Percentiles rank a stretch among this genome's conserved stretches.
Evolutionary conservation across 1,140 invertebrate genomes (phyloP).

Genomic region (Epicauta chinensis): DNA sequence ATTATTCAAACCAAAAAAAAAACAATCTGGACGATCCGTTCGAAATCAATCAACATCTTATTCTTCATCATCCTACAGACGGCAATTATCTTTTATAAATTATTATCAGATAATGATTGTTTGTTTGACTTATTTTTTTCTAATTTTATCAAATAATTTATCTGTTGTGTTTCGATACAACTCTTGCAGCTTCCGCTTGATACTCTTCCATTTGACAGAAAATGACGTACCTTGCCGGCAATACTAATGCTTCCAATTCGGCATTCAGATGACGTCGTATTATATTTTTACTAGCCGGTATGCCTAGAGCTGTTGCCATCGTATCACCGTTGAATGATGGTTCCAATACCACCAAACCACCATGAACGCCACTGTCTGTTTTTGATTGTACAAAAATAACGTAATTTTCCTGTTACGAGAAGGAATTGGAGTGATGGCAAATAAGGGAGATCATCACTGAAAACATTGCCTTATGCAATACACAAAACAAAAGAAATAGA

Average conservation of each 20-base stretch:
- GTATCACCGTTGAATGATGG: constrained; percentile 90
- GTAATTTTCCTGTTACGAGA: not conserved
- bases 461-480: no score
- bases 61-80: no score
- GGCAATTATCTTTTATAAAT: constrained; percentile 1
- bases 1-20: no score
- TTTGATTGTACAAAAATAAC: not conserved
- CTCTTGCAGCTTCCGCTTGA: constrained; percentile 54
- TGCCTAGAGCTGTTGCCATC: constrained; percentile 87
- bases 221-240: constrained; percentile 84
- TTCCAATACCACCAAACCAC: constrained; percentile 85
- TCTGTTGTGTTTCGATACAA: constrained; percentile 41
- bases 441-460: no score
- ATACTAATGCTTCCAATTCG: constrained; percentile 82
- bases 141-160: no score
- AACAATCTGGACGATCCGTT: no score
- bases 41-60: no score
- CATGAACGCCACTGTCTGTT: constrained; percentile 86
- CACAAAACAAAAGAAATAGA: no score
- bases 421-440: not conserved
- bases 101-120: constrained; percentile 22
- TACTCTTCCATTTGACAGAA: constrained; percentile 72
- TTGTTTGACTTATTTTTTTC: no score
- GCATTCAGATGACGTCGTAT: constrained; percentile 83
- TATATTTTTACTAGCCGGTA: constrained; percentile 89